Conservation (phyloP, 2,113 vertebrate species). For the Bos indicus region DNA sequence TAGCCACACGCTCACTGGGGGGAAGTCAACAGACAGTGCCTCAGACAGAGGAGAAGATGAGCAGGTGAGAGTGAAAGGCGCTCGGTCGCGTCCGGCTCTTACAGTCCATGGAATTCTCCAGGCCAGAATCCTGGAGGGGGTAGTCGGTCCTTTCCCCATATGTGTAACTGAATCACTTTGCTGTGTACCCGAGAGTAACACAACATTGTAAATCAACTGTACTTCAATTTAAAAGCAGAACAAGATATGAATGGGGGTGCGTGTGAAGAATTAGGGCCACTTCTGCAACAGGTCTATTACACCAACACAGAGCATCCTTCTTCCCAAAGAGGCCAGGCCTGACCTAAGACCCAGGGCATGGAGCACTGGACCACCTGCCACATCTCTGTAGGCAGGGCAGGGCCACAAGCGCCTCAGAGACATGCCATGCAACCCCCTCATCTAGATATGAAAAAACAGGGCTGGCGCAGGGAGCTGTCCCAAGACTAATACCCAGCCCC, state of each 20-base stretch:
- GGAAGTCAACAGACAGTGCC: not conserved
- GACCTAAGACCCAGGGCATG: not conserved
- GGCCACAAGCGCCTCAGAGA: not conserved
- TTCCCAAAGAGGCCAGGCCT: not conserved
- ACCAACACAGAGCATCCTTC: not conserved
- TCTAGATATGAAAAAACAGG: not conserved
- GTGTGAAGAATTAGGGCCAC: not conserved
- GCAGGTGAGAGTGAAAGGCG: not conserved
- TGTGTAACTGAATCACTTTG: not conserved
- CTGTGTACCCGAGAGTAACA: not conserved
- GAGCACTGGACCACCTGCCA: not conserved
- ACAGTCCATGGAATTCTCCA: not conserved
- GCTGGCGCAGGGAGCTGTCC: not conserved
- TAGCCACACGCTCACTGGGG: not conserved
- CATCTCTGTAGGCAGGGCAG: not conserved
- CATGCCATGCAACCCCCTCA: not conserved
- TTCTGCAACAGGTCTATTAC: not conserved
- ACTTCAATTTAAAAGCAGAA: not conserved
- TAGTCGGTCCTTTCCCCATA: not conserved
- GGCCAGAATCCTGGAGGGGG: not conserved
- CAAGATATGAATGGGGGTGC: not conserved
- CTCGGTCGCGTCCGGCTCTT: not conserved
- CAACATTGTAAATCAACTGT: not conserved
- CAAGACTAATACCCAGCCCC: not conserved
- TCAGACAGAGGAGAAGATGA: not conserved